Conservation (phyloP, 2,888 invertebrate genomes). For the Heliothis peltigera region DNA sequence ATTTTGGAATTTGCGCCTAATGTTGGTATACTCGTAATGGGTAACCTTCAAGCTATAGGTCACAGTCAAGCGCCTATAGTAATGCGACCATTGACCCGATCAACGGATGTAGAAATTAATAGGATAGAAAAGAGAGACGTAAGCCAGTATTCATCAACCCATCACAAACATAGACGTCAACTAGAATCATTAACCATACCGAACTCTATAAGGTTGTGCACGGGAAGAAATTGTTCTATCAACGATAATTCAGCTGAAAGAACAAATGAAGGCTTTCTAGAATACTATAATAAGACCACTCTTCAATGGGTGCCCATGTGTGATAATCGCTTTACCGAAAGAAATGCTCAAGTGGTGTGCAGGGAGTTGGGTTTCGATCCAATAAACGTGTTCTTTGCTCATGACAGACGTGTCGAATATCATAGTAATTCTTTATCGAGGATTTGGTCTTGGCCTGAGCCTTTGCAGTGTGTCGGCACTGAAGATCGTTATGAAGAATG, state of each 20-base stretch:
- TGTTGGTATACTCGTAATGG: slow-evolving; percentile 98
- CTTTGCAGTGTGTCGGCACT: slow-evolving; percentile 94
- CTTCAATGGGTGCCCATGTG: slow-evolving; percentile 99
- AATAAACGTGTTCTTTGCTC: slow-evolving; percentile 96
- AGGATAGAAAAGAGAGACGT: slow-evolving; percentile 82
- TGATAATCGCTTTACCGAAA: slow-evolving; percentile 97
- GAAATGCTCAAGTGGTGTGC: slow-evolving; percentile 99
- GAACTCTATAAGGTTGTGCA: slow-evolving; percentile 94
- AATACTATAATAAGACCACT: slow-evolving; percentile 98
- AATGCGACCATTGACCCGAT: slow-evolving; percentile 91
- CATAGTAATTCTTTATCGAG: slow-evolving; percentile 96
- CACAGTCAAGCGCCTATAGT: slow-evolving; percentile 93
- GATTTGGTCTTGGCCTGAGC: slow-evolving; percentile 98
- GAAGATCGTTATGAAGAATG: slow-evolving; percentile 95
- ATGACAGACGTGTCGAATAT: slow-evolving; percentile 95
- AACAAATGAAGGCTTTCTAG: slow-evolving; percentile 95
- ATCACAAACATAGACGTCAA: slow-evolving; percentile 85
- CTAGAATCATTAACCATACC: slow-evolving; percentile 89
- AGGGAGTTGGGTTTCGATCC: slow-evolving; percentile 97
- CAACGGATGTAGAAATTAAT: slow-evolving; percentile 77
- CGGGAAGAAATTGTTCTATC: slow-evolving; percentile 92
- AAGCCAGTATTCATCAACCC: slow-evolving; percentile 74
- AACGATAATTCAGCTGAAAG: slow-evolving; percentile 87
- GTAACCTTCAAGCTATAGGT: slow-evolving; percentile 96
- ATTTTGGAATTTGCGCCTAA: slow-evolving; percentile 98